These are phyloP conservation scores for Ctenopoma multispine DNA, from an alignment of 2,797 vertebrate genomes.

Conservation along the genomic window DNA sequence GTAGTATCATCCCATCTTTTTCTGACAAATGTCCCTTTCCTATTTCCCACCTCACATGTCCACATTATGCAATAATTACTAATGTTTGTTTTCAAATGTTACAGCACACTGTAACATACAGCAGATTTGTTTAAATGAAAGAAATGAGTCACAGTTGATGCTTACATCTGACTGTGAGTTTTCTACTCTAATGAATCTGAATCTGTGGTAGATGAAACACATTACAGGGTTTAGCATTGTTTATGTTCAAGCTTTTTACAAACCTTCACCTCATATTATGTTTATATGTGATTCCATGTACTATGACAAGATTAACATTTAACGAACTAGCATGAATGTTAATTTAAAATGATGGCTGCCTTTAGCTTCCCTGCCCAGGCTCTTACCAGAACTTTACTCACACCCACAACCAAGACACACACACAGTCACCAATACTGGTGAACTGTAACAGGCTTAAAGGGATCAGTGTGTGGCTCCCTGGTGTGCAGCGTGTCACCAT, in stretches of 20 bases:
- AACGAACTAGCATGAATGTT: background rate
- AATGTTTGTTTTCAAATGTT: background rate
- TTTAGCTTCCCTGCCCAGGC: background rate
- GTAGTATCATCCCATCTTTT: background rate
- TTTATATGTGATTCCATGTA: background rate
- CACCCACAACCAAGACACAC: background rate
- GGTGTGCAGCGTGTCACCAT: conserved; percentile 17
- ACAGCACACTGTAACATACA: background rate
- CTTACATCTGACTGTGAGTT: background rate
- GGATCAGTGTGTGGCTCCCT: conserved; percentile 17
- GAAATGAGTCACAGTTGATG: background rate
- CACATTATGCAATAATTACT: conserved; percentile 18
- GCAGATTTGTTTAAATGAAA: conserved; percentile 1
- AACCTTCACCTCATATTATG: background rate
- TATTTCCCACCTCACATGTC: background rate
- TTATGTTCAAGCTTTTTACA: no score
- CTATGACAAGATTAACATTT: background rate
- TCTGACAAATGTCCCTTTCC: background rate
- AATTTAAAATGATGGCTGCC: background rate
- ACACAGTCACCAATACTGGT: conserved; percentile 1
- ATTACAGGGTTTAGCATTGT: no score
- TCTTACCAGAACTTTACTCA: background rate
- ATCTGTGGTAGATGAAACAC: no score
- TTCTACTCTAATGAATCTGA: no score
- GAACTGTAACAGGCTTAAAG: conserved; percentile 25